Evolutionary conservation across 2,888 invertebrate genomes (phyloP), one percentile per base, ranked within the genome.

Genomic region (Oligia fasciuncula): DNA sequence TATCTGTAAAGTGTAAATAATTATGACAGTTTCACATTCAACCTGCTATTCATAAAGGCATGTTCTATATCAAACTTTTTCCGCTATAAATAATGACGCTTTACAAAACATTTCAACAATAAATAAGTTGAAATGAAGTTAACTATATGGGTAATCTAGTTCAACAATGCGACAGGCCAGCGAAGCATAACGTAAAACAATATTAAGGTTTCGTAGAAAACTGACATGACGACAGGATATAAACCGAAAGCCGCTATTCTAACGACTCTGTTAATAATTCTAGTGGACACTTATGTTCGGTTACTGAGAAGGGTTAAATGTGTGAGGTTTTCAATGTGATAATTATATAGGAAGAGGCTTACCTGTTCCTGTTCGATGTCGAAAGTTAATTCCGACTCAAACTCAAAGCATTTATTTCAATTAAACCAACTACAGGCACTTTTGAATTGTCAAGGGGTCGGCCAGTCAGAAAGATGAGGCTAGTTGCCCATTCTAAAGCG

Each of bases 201-300:
- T 40, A 40, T 46, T 14, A 75, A 23, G 68, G 63, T 68, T 79
- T 74, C 66, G 57, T 29, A 77, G 75, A 78, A 67, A 77, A 57
- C 69, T 66, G 79, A 75, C 77, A 76, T 69, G 70, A 78, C 60
- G 57, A 5, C 40, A 23, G 57, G 17, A 35, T 80, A 5, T 40
- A 40, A 40, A 40, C 4, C 5, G 40, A 40, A 40, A 40, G 40
- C 40, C 40, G 40, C 40, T 2, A 40, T 4, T 40, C 40, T 40
- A 40, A 40, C 4, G 40, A 40, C 40, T 40, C 40, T 40, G 40
- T 40, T 40, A 40, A 70, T 75, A 35, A 90, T 90, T 89, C 89
- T 89, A 79, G 66, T 86, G 85, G 85, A 88, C 88, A 88, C 77
- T 84, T 81, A 81, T 85, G 87, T 88, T 81, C 76, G 70, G 65